Evolutionary conservation across 37 sponge, comb jelly and placozoan species (phyloP).

Genomic region (Beroe forskalii): DNA sequence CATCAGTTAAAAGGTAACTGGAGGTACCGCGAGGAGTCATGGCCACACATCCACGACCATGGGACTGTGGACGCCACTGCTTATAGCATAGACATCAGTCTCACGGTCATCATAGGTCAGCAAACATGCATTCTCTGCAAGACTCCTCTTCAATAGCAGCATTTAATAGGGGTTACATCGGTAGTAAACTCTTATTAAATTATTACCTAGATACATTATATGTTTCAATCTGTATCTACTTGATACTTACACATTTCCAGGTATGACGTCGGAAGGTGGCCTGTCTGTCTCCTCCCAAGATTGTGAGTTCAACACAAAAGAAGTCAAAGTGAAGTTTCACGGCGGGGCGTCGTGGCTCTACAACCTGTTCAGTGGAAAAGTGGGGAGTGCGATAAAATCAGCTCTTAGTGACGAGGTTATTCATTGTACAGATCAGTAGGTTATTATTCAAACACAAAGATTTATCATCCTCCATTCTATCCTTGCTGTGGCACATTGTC

Average conservation of each 20-base stretch:
- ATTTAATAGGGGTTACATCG: too few species aligned
- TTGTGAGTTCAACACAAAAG: not conserved
- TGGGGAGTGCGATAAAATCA: not conserved
- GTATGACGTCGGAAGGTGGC: not conserved
- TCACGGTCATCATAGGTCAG: conserved; percentile 10
- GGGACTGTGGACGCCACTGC: conserved; percentile 22
- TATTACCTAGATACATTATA: too few species aligned
- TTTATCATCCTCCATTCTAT: too few species aligned
- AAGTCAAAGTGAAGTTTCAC: conserved; percentile 16
- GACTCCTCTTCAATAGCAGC: too few species aligned
- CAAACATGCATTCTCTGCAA: too few species aligned
- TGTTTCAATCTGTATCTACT: too few species aligned
- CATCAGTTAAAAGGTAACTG: conserved; percentile 8
- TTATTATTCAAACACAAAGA: too few species aligned
- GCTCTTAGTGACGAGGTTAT: conserved; percentile 11
- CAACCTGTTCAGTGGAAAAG: conserved; percentile 31
- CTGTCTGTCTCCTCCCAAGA: not conserved
- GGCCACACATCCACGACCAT: conserved; percentile 26
- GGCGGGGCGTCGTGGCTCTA: conserved; percentile 33
- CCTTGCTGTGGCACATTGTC: too few species aligned
- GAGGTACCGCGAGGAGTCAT: conserved; percentile 29
- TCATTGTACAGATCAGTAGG: too few species aligned
- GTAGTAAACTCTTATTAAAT: too few species aligned
- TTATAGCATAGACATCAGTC: conserved; percentile 2
- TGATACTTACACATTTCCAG: not conserved